Evolutionary conservation across 2,888 invertebrate species (phyloP).

Genomic region (Horisme vitalbata): DNA sequence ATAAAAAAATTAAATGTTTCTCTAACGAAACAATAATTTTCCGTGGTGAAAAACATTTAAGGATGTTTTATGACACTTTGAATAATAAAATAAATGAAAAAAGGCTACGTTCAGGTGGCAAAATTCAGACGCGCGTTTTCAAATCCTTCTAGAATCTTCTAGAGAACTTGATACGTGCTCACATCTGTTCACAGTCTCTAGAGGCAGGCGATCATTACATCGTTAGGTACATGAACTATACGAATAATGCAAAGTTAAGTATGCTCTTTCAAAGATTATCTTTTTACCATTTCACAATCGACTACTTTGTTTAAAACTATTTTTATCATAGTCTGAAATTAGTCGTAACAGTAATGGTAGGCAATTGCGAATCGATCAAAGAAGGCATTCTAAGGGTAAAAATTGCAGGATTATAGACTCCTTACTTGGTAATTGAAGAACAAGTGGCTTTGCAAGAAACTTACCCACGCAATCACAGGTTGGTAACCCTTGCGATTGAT

Average conservation of each 20-base stretch:
- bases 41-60: too few relatives aligned
- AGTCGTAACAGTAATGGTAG: conserved; percentile 1
- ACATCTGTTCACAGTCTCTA: too few relatives aligned
- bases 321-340: conserved; percentile 5
- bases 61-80: too few relatives aligned
- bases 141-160: too few relatives aligned
- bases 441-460: conserved; percentile 45
- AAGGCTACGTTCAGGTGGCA: too few relatives aligned
- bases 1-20: too few relatives aligned
- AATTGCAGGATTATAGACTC: conserved; percentile 60
- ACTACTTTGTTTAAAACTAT: conserved; percentile 3
- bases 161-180: too few relatives aligned
- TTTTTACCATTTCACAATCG: neutral
- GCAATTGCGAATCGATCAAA: conserved; percentile 33
- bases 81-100: too few relatives aligned
- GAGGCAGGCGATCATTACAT: too few relatives aligned
- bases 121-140: too few relatives aligned
- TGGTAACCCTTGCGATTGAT: conserved; percentile 53
- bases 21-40: too few relatives aligned
- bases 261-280: conserved; percentile 1
- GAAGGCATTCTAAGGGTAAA: conserved; percentile 33
- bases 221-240: too few relatives aligned
- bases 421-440: conserved; percentile 55
- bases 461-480: conserved; percentile 57
- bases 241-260: neutral